Evolutionary conservation across 2,113 vertebrate genomes (phyloP).

Genomic region (Oncorhynchus nerka): DNA sequence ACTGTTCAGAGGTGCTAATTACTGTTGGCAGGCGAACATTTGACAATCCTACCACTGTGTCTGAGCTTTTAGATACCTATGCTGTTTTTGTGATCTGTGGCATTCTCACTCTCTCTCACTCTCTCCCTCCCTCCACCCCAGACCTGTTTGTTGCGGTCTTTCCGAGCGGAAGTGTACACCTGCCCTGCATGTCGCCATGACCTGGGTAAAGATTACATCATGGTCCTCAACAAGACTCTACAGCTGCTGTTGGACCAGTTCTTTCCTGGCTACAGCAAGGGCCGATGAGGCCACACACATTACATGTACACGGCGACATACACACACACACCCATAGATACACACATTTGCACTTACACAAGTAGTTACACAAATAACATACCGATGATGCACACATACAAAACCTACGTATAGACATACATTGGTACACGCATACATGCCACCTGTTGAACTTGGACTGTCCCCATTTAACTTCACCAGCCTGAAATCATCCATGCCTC

Average conservation of each 20-base stretch:
- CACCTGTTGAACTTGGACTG: conserved; percentile 60
- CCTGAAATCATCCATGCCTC: conserved; percentile 53
- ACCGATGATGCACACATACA: conserved; percentile 27
- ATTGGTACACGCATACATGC: conserved; percentile 55
- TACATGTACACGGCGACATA: too few species aligned
- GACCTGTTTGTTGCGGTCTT: conserved; percentile 96
- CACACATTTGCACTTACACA: not conserved
- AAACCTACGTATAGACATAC: conserved; percentile 40
- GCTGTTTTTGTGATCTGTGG: not conserved
- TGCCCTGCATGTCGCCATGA: conserved; percentile 96
- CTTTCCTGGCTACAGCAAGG: conserved; percentile 98
- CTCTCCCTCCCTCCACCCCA: conserved; percentile 41
- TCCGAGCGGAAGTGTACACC: conserved; percentile 92
- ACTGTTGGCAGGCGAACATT: too few species aligned
- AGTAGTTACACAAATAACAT: conserved; percentile 8
- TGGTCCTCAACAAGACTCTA: conserved; percentile 91
- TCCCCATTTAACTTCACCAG: conserved; percentile 68
- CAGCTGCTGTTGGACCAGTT: conserved; percentile 96
- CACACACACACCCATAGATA: too few species aligned
- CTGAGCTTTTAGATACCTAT: too few species aligned
- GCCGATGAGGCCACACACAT: conserved; percentile 82
- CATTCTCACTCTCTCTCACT: not conserved
- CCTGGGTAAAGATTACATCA: conserved; percentile 90
- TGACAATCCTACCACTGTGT: too few species aligned
- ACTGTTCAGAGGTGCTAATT: too few species aligned